These are phyloP conservation scores for Spondyliosoma cantharus DNA, from an alignment of 2,797 vertebrate genomes.

Conservation along the genomic window DNA sequence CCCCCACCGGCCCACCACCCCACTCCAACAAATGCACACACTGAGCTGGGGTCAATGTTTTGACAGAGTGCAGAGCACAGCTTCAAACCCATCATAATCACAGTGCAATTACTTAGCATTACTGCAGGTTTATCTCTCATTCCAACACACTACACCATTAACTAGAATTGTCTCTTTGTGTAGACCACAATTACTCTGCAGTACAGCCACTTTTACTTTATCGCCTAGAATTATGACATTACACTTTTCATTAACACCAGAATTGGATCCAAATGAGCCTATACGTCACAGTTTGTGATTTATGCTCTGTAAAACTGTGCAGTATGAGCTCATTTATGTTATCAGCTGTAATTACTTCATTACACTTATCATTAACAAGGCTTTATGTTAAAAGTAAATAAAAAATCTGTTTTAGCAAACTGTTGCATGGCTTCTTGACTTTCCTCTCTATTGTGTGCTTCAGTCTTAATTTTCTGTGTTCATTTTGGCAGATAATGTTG, in stretches of 20 bases:
- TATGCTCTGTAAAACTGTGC: constrained; percentile 12
- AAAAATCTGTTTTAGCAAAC: too few species aligned
- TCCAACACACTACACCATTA: constrained; percentile 66
- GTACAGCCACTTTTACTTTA: constrained; percentile 61
- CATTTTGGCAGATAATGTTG: too few species aligned
- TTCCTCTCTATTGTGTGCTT: too few species aligned
- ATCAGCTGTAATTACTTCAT: constrained; percentile 61
- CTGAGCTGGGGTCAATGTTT: constrained; percentile 72
- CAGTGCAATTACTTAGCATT: constrained; percentile 79
- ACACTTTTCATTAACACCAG: constrained; percentile 72
- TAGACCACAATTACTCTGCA: constrained; percentile 67
- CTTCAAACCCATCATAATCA: constrained; percentile 74
- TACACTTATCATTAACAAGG: constrained; percentile 33
- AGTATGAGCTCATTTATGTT: constrained; percentile 42
- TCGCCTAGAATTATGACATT: constrained; percentile 68
- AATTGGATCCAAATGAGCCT: constrained; percentile 53
- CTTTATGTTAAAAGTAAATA: neutral
- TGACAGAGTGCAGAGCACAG: constrained; percentile 64
- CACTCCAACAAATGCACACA: constrained; percentile 26
- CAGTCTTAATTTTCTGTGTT: too few species aligned
- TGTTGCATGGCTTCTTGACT: too few species aligned
- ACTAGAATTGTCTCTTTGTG: constrained; percentile 67
- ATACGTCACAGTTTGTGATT: constrained; percentile 43
- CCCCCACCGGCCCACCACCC: constrained; percentile 20
- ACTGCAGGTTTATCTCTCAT: constrained; percentile 77